These are phyloP conservation scores for Tragelaphus scriptus DNA, from an alignment of 2,113 vertebrate genomes.

Conservation along the genomic window DNA sequence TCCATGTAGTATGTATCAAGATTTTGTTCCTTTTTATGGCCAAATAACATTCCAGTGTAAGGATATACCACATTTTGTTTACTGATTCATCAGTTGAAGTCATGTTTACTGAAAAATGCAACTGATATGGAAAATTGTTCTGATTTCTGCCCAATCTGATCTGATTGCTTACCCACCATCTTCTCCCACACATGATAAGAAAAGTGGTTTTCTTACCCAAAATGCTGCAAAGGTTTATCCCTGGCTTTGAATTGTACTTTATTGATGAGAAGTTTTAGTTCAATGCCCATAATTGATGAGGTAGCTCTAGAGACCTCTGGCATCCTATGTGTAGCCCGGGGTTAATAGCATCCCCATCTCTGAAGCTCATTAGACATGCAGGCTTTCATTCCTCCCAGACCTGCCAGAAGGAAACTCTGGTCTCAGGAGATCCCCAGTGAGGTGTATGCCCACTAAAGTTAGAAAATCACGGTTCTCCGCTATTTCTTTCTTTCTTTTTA, in stretches of 20 bases:
- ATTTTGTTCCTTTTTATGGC: not conserved
- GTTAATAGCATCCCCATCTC: fast-evolving
- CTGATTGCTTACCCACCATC: not conserved
- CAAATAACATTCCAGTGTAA: not conserved
- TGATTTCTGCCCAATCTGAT: not conserved
- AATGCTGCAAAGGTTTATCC: not conserved
- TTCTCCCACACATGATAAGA: not conserved
- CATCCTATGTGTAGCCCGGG: fast-evolving
- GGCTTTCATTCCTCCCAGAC: not conserved
- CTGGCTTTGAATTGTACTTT: not conserved
- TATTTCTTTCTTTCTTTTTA: not conserved
- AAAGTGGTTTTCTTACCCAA: not conserved
- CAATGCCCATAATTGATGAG: not conserved
- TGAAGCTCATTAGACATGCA: not conserved
- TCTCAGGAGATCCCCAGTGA: not conserved
- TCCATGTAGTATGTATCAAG: not conserved
- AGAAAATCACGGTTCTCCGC: not conserved
- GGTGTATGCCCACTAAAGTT: not conserved
- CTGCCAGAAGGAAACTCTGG: not conserved
- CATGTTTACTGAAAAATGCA: not conserved
- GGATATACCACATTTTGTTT: not conserved
- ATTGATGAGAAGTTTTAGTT: not conserved
- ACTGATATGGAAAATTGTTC: not conserved
- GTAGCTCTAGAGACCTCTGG: not conserved
- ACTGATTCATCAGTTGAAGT: not conserved